Evolutionary conservation across 2,888 invertebrate species (phyloP).

Genomic region (Patella depressa): DNA sequence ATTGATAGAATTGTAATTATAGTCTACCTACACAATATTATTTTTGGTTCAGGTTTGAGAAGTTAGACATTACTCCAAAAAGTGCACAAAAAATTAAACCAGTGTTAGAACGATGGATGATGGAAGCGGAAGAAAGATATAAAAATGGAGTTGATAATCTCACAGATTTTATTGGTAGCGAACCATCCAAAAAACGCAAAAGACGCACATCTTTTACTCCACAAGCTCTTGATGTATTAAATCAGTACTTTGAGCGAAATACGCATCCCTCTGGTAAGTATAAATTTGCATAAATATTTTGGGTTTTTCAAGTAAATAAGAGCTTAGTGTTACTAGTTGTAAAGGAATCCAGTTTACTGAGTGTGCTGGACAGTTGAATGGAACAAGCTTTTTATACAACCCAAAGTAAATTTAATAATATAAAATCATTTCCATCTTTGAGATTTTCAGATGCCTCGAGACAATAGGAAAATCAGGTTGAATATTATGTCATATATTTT

Average conservation of each 20-base stretch:
- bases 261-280: constrained; percentile 95
- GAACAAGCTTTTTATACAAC: no score
- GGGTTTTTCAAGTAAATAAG: no score
- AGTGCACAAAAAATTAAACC: constrained; percentile 99
- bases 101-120: constrained; percentile 98
- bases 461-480: no score
- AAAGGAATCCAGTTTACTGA: no score
- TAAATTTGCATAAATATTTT: background rate
- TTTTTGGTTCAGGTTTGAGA: constrained; percentile 82
- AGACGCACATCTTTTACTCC: constrained; percentile 97
- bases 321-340: no score
- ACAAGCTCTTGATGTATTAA: constrained; percentile 92
- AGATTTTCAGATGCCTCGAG: no score
- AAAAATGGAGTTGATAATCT: constrained; percentile 83
- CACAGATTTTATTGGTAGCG: constrained; percentile 92
- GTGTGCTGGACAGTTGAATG: no score
- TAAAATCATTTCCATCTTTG: no score
- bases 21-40: no score
- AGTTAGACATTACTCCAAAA: constrained; percentile 98
- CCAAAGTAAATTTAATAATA: no score
- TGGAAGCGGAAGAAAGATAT: constrained; percentile 96
- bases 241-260: constrained; percentile 95
- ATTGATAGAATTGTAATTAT: no score
- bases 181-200: constrained; percentile 96
- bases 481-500: no score